phyloP scores from a whole-genome alignment of 2,113 vertebrate genomes.

The Sula dactylatra region DNA sequence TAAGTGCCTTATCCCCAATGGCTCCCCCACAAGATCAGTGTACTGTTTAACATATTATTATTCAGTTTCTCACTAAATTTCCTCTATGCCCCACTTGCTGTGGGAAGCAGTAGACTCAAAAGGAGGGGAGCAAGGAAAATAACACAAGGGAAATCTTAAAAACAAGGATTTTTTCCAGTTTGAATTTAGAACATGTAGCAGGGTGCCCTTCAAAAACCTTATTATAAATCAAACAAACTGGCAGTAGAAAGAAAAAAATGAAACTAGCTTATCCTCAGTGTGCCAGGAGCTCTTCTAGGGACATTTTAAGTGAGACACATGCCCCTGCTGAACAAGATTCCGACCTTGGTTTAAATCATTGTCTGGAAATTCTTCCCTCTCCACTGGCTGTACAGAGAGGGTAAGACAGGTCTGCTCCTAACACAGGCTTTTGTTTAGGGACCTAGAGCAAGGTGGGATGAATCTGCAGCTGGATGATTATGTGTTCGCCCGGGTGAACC shows the following conservation, averaged over 20 bases:
- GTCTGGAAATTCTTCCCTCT: not conserved
- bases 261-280: not conserved
- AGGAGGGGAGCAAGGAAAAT: not conserved
- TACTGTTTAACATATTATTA: slow-evolving; percentile 52
- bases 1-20: not conserved
- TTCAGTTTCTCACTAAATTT: slow-evolving; percentile 46
- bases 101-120: not conserved
- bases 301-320: not conserved
- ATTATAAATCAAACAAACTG: not conserved
- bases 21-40: slow-evolving; percentile 24
- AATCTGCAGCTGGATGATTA: slow-evolving; percentile 22
- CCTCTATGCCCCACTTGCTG: not conserved
- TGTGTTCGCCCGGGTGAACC: not conserved
- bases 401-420: not conserved
- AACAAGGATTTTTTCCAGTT: not conserved
- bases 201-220: not conserved
- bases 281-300: not conserved
- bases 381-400: fast-evolving
- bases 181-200: not conserved
- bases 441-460: slow-evolving; percentile 13
- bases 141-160: not conserved
- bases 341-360: not conserved
- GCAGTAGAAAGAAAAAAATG: not conserved
- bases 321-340: not conserved
- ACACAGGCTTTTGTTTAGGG: not conserved